These are phyloP conservation scores for Penaeus chinensis DNA, from an alignment of 1,140 invertebrate genomes.

Conservation along the genomic window DNA sequence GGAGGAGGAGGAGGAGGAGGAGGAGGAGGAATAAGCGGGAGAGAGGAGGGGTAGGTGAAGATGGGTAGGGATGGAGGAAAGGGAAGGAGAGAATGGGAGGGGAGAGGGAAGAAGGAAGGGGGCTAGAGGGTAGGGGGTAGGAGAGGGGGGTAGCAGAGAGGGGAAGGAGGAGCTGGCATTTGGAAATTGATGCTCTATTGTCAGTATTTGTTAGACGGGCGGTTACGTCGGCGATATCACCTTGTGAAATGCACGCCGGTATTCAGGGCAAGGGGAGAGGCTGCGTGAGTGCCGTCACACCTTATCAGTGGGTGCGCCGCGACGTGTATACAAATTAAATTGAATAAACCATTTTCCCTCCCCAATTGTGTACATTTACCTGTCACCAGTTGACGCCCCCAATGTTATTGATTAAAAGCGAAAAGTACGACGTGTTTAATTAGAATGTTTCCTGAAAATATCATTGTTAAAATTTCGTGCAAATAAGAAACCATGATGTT, in stretches of 20 bases:
- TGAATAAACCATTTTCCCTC: constrained; percentile 59
- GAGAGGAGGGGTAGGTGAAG: no score
- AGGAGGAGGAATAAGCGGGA: no score
- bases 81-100: no score
- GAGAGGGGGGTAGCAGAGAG: neutral
- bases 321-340: constrained; percentile 59
- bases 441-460: constrained; percentile 58
- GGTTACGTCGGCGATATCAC: constrained; percentile 60
- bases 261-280: constrained; percentile 44
- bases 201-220: constrained; percentile 59
- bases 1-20: no score
- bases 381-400: constrained; percentile 55
- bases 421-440: constrained; percentile 61
- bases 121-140: no score
- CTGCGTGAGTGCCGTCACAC: constrained; percentile 45
- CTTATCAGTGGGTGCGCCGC: constrained; percentile 55
- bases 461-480: constrained; percentile 38
- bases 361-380: constrained; percentile 57
- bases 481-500: constrained; percentile 16
- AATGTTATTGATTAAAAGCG: constrained; percentile 59
- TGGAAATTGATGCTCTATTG: constrained; percentile 61
- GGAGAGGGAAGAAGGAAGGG: no score
- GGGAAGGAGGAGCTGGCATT: constrained; percentile 37
- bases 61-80: no score
- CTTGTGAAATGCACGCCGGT: constrained; percentile 43